phyloP scores from a whole-genome alignment of 2,797 vertebrate species.

The Labeo calbasu region DNA sequence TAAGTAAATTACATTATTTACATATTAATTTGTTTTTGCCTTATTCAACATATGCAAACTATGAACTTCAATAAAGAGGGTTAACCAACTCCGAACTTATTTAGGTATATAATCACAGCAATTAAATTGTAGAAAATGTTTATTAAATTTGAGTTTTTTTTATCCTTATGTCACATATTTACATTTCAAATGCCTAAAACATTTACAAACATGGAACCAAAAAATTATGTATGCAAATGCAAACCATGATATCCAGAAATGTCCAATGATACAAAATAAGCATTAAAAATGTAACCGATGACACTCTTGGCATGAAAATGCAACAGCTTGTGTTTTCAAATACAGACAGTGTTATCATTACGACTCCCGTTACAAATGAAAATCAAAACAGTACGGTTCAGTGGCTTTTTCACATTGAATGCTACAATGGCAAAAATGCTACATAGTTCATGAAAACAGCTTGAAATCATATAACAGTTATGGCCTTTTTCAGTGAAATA shows the following conservation, averaged over 20 bases:
- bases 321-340: slow-evolving; percentile 67
- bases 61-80: background rate
- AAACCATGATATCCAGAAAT: slow-evolving; percentile 53
- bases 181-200: slow-evolving; percentile 64
- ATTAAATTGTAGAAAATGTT: slow-evolving; percentile 64
- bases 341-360: slow-evolving; percentile 60
- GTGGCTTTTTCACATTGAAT: slow-evolving; percentile 69
- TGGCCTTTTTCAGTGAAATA: slow-evolving; percentile 54
- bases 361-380: slow-evolving; percentile 46
- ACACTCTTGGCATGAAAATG: slow-evolving; percentile 67
- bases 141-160: slow-evolving; percentile 65
- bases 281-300: slow-evolving; percentile 56
- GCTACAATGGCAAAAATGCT: slow-evolving; percentile 83
- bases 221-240: slow-evolving; percentile 52
- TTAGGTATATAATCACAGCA: slow-evolving; percentile 55
- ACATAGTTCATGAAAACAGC: slow-evolving; percentile 73
- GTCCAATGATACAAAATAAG: slow-evolving; percentile 50
- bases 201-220: slow-evolving; percentile 63
- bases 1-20: slow-evolving; percentile 25
- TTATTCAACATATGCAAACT: slow-evolving; percentile 28
- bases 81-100: slow-evolving; percentile 6
- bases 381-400: slow-evolving; percentile 67
- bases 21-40: slow-evolving; percentile 40
- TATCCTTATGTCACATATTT: slow-evolving; percentile 73
- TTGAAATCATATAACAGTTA: slow-evolving; percentile 70